Conservation (phyloP, 2,797 vertebrate genomes). For the Momotus momota region DNA sequence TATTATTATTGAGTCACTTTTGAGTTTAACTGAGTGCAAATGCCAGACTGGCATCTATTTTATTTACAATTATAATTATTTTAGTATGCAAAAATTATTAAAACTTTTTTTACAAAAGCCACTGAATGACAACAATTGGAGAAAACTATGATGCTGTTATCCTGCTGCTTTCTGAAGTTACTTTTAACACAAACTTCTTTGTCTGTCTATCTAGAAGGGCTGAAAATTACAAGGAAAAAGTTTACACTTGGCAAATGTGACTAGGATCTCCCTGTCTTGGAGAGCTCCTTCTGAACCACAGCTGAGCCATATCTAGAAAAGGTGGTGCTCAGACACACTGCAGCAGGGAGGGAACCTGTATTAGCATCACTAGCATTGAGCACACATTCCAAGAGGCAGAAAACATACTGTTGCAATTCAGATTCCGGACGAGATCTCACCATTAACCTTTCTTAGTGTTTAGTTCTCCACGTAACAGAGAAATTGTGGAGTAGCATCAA, state of each 20-base stretch:
- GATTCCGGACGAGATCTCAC: background rate
- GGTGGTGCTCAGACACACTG: background rate
- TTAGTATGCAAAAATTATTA: background rate
- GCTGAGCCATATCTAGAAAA: background rate
- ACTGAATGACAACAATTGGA: background rate
- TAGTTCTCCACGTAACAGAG: background rate
- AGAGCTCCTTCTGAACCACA: background rate
- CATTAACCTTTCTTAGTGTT: background rate
- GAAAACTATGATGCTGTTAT: background rate
- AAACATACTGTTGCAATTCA: background rate
- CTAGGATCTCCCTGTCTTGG: background rate
- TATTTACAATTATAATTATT: background rate
- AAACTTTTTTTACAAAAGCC: background rate
- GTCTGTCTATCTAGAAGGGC: background rate
- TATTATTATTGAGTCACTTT: background rate
- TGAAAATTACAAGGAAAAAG: background rate
- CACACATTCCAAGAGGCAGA: background rate
- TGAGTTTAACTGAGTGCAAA: background rate
- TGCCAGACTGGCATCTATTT: background rate
- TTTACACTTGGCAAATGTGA: background rate
- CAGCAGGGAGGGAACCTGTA: background rate
- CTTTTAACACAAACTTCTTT: background rate
- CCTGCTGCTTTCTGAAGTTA: background rate
- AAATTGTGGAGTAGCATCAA: background rate
- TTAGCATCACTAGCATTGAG: background rate